A percentile compares a stretch with the other conserved stretches of the same genome.
These are phyloP conservation scores for Gymnocephalus cernua DNA, from an alignment of 2,113 vertebrate genomes.

Conservation along the genomic window DNA sequence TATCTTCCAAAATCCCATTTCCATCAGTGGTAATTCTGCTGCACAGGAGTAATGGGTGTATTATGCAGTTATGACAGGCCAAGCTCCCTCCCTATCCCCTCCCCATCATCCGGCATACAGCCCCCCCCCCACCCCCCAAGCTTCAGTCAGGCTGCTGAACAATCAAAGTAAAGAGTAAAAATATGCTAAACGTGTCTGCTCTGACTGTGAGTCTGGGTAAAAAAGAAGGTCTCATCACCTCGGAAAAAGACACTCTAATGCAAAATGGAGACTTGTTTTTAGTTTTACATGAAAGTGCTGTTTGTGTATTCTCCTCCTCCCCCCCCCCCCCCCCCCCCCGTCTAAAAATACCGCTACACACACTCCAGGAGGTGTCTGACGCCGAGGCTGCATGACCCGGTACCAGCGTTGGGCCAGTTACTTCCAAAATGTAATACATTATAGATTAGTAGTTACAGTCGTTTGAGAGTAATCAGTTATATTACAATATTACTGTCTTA, in stretches of 20 bases:
- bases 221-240: slow-evolving; percentile 23
- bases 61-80: slow-evolving; percentile 84
- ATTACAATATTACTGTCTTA: too few relatives aligned
- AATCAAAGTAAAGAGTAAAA: slow-evolving; percentile 75
- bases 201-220: slow-evolving; percentile 42
- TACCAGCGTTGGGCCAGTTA: too few relatives aligned
- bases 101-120: slow-evolving; percentile 55
- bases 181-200: slow-evolving; percentile 72
- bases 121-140: background rate
- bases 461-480: too few relatives aligned
- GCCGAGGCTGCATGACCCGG: too few relatives aligned
- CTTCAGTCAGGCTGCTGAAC: slow-evolving; percentile 74
- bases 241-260: background rate
- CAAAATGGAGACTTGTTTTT: background rate
- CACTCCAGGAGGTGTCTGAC: background rate
- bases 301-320: background rate
- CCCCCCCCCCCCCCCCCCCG: too few relatives aligned
- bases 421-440: too few relatives aligned
- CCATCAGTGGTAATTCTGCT: slow-evolving; percentile 83
- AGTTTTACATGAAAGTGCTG: slow-evolving; percentile 8
- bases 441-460: too few relatives aligned
- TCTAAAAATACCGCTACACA: background rate
- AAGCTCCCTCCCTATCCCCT: slow-evolving; percentile 62
- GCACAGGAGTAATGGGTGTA: slow-evolving; percentile 83
- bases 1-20: slow-evolving; percentile 86